Conservation (phyloP, 2,888 invertebrate genomes). For the Apamea anceps region DNA sequence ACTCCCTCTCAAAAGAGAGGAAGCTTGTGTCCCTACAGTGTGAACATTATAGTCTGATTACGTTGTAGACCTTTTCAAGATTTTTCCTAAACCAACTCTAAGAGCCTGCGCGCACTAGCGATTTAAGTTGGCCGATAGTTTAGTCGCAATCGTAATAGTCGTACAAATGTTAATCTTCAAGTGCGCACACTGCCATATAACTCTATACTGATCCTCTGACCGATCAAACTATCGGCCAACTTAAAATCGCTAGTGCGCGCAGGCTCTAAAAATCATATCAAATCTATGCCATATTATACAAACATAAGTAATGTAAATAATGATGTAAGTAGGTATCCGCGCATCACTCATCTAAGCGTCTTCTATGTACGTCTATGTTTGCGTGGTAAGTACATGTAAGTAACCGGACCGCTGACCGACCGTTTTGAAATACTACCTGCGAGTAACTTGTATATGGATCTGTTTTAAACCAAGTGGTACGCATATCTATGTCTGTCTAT, state of each 20-base stretch:
- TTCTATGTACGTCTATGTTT: background rate
- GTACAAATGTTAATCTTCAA: too few relatives aligned
- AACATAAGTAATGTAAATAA: background rate
- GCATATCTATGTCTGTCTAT: conserved; percentile 58
- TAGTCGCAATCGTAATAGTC: too few relatives aligned
- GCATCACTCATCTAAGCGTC: conserved; percentile 16
- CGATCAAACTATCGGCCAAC: too few relatives aligned
- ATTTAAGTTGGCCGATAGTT: too few relatives aligned
- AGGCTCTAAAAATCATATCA: background rate
- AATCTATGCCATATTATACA: background rate
- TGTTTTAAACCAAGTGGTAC: conserved; percentile 61
- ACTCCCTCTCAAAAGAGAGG: too few relatives aligned
- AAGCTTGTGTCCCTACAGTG: too few relatives aligned
- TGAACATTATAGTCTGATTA: background rate
- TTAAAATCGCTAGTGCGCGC: too few relatives aligned
- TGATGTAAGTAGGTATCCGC: background rate
- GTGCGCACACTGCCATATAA: too few relatives aligned
- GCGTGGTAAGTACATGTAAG: conserved; percentile 7
- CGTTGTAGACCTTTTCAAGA: background rate
- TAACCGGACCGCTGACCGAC: conserved; percentile 63
- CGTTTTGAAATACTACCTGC: conserved; percentile 69
- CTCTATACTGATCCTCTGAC: too few relatives aligned
- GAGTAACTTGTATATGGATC: conserved; percentile 56
- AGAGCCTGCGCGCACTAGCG: too few relatives aligned
- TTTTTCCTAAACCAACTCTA: background rate